Evolutionary conservation across 2,113 vertebrate species (phyloP), one percentile per base, ranked within the genome.

Genomic region (Hippocampus comes): DNA sequence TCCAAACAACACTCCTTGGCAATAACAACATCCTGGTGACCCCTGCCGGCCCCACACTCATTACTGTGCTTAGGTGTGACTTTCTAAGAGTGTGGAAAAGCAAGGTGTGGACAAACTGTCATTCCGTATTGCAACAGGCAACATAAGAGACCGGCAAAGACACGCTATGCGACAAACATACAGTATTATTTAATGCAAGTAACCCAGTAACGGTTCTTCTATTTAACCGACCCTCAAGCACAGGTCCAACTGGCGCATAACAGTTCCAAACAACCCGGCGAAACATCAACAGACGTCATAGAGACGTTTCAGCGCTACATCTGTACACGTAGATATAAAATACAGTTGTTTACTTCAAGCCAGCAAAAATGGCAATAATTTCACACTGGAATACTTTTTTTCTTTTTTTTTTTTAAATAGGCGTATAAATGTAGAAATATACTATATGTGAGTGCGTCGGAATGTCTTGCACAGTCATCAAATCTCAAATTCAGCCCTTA

Each of bases 401-500:
- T 53, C 51, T 46, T 46, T 2, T 18, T 5, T 49, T 49, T 17
- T 46, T 46, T 46, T 46, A 46, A 17, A 49, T 60, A 1, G 9
- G 61, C 14, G 46, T n/a, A 14, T 49, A 64, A 60, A 65, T 70
- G 63, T 56, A 74, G n/a, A 75, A 78, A 71, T 59, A 80, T 60
- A 25, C 10, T 60, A n/a, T 57, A 4, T 57, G 70, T 56, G 48
- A 83, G 68, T 68, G 55, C 48, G 65, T 30, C 69, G 27, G 66
- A 77, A 70, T 65, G 51, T 60, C 51, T 65, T 63, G 67, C 20
- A 64, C 30, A 18, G 9, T 65, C 55, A 72, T 9, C 67, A 71
- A 63, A 70, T 64, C 3, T 67, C 4, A 66, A 71, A 67, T 73
- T 82, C 72, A 85, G 69, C 76, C 80, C 76, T 68, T 56, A 41